These are phyloP conservation scores for Musca domestica DNA, from an alignment of 1,140 invertebrate species.

Conservation along the genomic window DNA sequence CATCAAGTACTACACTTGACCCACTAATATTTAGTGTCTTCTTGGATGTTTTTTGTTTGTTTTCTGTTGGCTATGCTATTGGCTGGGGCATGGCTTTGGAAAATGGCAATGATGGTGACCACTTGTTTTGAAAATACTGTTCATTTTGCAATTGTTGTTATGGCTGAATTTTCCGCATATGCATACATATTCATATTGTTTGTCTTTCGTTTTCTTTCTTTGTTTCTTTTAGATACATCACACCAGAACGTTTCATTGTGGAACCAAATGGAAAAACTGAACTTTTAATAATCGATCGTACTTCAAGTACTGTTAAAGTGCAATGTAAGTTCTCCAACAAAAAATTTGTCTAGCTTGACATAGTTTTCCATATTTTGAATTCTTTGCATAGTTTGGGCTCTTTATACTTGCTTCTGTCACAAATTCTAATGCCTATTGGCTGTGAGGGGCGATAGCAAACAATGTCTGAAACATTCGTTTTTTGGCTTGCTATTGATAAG, in stretches of 20 bases:
- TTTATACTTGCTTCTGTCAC: neutral
- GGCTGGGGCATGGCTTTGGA: neutral
- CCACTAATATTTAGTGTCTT: neutral
- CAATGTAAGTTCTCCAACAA: slow-evolving; percentile 57
- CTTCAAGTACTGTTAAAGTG: slow-evolving; percentile 66
- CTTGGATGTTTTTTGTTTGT: no score
- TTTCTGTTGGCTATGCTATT: neutral
- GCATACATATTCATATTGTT: slow-evolving; percentile 3
- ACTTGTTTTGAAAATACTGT: no score
- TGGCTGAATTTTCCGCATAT: no score
- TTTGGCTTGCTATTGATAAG: no score
- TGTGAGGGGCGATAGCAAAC: no score
- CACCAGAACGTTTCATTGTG: slow-evolving; percentile 72
- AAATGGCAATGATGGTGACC: no score
- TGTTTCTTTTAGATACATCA: slow-evolving; percentile 61
- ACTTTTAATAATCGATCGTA: slow-evolving; percentile 70
- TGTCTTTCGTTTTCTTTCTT: neutral
- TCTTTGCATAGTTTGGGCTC: neutral
- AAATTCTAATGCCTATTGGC: neutral
- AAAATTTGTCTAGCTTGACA: neutral
- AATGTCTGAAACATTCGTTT: no score
- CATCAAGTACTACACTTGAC: slow-evolving; percentile 2
- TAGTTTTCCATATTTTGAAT: slow-evolving; percentile 12
- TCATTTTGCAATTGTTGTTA: no score
- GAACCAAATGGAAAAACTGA: slow-evolving; percentile 64